phyloP scores from a whole-genome alignment of 2,888 invertebrate species.

The Norana najaformis region DNA sequence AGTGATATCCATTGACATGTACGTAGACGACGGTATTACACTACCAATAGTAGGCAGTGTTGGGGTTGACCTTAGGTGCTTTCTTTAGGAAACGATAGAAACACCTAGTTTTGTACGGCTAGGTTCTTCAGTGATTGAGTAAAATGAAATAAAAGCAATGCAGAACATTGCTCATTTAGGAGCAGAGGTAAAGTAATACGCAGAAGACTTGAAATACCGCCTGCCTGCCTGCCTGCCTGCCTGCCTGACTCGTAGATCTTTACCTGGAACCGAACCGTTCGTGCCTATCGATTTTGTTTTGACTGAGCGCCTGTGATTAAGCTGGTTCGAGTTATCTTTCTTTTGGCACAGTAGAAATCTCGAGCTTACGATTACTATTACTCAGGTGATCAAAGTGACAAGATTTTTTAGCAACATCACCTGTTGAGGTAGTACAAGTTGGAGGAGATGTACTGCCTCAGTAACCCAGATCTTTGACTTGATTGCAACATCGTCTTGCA shows the following conservation, averaged over 20 bases:
- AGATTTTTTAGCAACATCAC: not conserved
- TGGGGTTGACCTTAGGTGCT: not conserved
- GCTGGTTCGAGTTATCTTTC: too few species aligned
- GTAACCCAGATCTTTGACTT: not conserved
- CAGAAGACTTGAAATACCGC: not conserved
- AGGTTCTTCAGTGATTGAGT: not conserved
- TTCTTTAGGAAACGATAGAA: not conserved
- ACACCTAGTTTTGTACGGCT: not conserved
- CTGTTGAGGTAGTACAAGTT: not conserved
- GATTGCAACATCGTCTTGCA: too few species aligned
- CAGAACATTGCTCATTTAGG: not conserved
- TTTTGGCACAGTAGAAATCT: too few species aligned
- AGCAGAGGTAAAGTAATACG: too few species aligned
- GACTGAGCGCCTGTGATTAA: too few species aligned
- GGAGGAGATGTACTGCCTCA: not conserved
- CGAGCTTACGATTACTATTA: too few species aligned
- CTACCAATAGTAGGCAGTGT: not conserved
- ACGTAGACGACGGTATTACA: not conserved
- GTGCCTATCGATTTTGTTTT: too few species aligned
- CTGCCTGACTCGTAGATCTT: too few species aligned
- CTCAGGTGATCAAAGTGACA: not conserved
- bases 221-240: too few species aligned
- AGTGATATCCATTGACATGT: slow-evolving; percentile 6
- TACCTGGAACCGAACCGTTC: too few species aligned
- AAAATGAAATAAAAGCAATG: not conserved